These are phyloP conservation scores for Channa maculata DNA, from an alignment of 2,113 vertebrate genomes.

Conservation along the genomic window DNA sequence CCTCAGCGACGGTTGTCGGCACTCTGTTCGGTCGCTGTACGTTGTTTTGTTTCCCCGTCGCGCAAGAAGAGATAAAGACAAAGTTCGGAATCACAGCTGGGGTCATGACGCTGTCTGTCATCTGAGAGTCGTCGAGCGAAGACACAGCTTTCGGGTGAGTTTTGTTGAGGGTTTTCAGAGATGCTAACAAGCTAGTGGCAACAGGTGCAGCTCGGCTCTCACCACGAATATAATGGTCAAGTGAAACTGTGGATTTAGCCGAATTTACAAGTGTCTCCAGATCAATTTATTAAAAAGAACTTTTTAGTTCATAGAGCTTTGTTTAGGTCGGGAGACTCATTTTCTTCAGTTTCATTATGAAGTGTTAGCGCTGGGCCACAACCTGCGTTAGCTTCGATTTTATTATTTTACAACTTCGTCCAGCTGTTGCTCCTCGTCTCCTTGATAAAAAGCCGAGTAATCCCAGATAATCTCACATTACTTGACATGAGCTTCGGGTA, in stretches of 20 bases:
- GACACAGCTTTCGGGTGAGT: slow-evolving; percentile 35
- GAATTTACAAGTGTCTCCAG: neutral
- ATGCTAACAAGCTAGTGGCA: neutral
- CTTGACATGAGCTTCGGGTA: neutral
- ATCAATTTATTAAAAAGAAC: rapidly evolving
- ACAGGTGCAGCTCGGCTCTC: slow-evolving; percentile 46
- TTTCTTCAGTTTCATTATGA: neutral
- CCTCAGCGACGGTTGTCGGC: neutral
- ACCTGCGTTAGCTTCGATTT: neutral
- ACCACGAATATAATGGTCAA: neutral
- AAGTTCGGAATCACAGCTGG: neutral
- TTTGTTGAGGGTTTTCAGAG: neutral
- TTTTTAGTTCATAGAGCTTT: rapidly evolving
- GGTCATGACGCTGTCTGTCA: slow-evolving; percentile 19
- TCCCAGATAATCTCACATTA: neutral
- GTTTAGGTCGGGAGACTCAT: rapidly evolving
- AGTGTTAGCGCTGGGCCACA: neutral
- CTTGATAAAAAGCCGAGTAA: too few species aligned
- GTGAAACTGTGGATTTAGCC: neutral
- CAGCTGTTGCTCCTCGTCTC: too few species aligned
- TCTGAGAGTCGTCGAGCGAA: slow-evolving; percentile 22
- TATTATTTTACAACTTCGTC: too few species aligned
- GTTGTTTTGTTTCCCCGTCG: neutral
- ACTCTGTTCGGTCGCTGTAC: neutral
- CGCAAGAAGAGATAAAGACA: neutral